Percentiles rank a stretch among this genome's conserved stretches.
These are phyloP conservation scores for Zophobas atratus DNA, from an alignment of 1,140 invertebrate genomes.

Conservation along the genomic window DNA sequence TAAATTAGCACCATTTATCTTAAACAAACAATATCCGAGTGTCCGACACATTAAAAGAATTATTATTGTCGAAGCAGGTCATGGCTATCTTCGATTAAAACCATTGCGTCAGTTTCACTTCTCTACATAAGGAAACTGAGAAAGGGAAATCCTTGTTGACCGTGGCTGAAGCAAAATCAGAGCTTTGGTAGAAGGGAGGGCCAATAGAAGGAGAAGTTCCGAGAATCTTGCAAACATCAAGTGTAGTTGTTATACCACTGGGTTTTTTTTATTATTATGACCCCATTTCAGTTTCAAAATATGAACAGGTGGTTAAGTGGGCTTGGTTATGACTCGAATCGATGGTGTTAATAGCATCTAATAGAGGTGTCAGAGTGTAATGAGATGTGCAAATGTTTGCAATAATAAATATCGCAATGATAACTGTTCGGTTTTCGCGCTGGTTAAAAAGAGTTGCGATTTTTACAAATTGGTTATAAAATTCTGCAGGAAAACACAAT, in stretches of 20 bases:
- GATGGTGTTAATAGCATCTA: not conserved
- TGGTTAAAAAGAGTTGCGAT: not conserved
- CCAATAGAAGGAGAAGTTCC: constrained; percentile 21
- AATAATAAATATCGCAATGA: no score
- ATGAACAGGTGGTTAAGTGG: constrained; percentile 17
- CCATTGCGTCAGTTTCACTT: constrained; percentile 61
- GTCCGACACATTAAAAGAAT: constrained; percentile 32
- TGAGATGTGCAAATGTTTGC: no score
- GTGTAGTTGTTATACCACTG: not conserved
- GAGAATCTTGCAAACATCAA: constrained; percentile 28
- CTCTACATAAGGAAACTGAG: constrained; percentile 61
- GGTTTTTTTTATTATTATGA: constrained; percentile 12
- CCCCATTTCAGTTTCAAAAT: constrained; percentile 18
- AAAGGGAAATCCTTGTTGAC: constrained; percentile 60
- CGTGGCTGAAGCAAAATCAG: constrained; percentile 47
- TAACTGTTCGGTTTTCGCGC: no score
- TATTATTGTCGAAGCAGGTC: constrained; percentile 55
- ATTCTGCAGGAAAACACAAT: no score
- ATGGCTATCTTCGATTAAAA: constrained; percentile 54
- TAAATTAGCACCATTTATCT: constrained; percentile 39
- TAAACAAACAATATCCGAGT: constrained; percentile 32
- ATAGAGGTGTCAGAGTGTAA: not conserved
- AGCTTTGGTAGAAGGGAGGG: constrained; percentile 8
- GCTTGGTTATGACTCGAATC: constrained; percentile 9
- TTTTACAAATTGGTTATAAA: no score